Conservation (phyloP, 2,888 invertebrate genomes). For the Hybos culiciformis region DNA sequence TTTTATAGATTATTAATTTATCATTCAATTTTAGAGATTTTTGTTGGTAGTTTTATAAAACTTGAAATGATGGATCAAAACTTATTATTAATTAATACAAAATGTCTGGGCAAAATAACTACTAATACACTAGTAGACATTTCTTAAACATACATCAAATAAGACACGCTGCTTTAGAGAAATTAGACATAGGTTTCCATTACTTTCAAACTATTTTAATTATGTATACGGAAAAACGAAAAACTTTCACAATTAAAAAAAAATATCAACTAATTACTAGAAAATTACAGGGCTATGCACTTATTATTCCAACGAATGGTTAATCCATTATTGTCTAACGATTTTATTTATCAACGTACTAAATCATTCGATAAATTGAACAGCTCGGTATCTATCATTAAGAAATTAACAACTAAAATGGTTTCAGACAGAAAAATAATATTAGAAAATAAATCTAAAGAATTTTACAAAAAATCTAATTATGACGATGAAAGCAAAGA, state of each 20-base stretch:
- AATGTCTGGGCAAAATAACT: too few relatives aligned
- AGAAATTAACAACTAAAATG: slow-evolving; percentile 22
- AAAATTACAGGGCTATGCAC: slow-evolving; percentile 20
- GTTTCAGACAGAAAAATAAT: slow-evolving; percentile 17
- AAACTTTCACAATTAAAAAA: too few relatives aligned
- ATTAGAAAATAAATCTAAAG: not conserved
- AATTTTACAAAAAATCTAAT: not conserved
- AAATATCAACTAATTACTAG: not conserved
- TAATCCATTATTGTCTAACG: slow-evolving; percentile 25
- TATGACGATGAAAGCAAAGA: slow-evolving; percentile 1
- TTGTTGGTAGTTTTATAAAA: too few relatives aligned
- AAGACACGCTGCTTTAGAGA: not conserved
- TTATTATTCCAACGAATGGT: slow-evolving; percentile 30
- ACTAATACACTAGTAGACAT: too few relatives aligned
- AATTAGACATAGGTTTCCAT: too few relatives aligned
- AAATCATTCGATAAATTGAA: slow-evolving; percentile 18
- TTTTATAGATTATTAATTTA: not conserved
- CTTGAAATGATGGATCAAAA: too few relatives aligned
- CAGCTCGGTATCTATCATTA: slow-evolving; percentile 21
- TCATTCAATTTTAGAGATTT: too few relatives aligned
- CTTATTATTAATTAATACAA: too few relatives aligned
- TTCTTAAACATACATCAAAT: not conserved
- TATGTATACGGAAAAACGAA: too few relatives aligned
- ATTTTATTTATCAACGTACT: slow-evolving; percentile 26
- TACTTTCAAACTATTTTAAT: too few relatives aligned